Evolutionary conservation across 1,140 invertebrate species (phyloP).

Genomic region (Drosophila eugracilis): DNA sequence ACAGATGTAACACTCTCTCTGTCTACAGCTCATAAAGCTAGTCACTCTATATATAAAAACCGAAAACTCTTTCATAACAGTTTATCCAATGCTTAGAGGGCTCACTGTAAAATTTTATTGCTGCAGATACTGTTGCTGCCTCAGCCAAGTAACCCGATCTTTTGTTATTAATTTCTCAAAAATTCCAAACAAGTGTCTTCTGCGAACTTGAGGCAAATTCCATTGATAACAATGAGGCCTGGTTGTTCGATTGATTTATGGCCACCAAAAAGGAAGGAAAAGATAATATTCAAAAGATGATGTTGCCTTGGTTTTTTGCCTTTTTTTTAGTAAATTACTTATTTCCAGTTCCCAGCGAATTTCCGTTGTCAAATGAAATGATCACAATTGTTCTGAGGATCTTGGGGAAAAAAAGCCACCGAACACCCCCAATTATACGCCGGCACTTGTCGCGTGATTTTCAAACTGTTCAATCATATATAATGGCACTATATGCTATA

Average conservation of each 20-base stretch:
- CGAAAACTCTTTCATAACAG: too few species aligned
- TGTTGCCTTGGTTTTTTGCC: not conserved
- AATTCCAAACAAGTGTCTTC: slow-evolving; percentile 28
- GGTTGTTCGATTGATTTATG: slow-evolving; percentile 23
- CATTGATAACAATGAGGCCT: slow-evolving; percentile 42
- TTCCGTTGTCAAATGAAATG: not conserved
- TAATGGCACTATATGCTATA: slow-evolving; percentile 9
- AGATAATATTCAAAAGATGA: slow-evolving; percentile 20
- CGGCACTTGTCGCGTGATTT: slow-evolving; percentile 44
- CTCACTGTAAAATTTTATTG: slow-evolving; percentile 10
- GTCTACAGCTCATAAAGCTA: too few species aligned
- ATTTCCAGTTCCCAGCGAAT: slow-evolving; percentile 12
- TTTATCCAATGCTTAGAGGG: not conserved
- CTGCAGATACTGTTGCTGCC: not conserved
- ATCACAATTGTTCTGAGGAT: slow-evolving; percentile 20
- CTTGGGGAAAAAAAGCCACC: not conserved
- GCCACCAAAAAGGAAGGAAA: not conserved
- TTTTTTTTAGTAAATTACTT: slow-evolving; percentile 22
- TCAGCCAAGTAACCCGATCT: slow-evolving; percentile 14
- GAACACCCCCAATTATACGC: slow-evolving; percentile 15
- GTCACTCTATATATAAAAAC: too few species aligned
- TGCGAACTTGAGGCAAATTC: slow-evolving; percentile 16
- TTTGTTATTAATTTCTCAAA: slow-evolving; percentile 23
- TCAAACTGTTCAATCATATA: slow-evolving; percentile 42
- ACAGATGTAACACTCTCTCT: too few species aligned